Percentiles rank a stretch among this genome's conserved stretches.
Evolutionary conservation across 2,113 vertebrate species (phyloP).

Genomic region (Camelus bactrianus): DNA sequence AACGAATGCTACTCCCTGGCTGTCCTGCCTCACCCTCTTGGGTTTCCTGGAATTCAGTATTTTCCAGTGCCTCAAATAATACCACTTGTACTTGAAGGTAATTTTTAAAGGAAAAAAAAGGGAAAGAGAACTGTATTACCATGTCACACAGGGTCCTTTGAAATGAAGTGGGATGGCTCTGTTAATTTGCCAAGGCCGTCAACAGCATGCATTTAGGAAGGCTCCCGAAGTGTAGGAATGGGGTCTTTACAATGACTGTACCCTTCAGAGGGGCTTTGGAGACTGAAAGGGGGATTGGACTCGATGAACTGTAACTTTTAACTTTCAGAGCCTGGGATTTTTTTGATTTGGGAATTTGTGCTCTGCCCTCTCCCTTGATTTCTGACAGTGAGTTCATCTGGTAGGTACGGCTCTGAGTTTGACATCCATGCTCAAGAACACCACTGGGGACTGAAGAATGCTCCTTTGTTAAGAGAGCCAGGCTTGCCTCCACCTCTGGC

Average conservation of each 20-base stretch:
- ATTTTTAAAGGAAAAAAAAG: constrained; percentile 41
- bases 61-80: constrained; percentile 79
- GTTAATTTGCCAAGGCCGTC: not conserved
- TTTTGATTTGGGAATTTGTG: not conserved
- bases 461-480: not conserved
- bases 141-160: not conserved
- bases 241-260: not conserved
- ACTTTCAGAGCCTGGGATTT: not conserved
- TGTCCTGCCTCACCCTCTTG: constrained; percentile 74
- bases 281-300: not conserved
- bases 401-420: not conserved
- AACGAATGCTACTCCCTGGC: constrained; percentile 79
- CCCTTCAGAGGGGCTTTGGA: not conserved
- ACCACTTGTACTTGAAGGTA: constrained; percentile 47
- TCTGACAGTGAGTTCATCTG: not conserved
- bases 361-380: not conserved
- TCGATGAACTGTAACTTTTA: not conserved
- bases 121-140: not conserved
- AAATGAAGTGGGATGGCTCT: not conserved
- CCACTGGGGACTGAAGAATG: not conserved
- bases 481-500: not conserved
- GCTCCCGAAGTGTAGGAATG: not conserved
- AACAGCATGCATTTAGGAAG: not conserved
- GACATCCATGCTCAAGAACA: not conserved
- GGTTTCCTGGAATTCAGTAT: constrained; percentile 85